Percentiles rank a stretch among this genome's conserved stretches.
phyloP scores from a whole-genome alignment of 2,113 vertebrate species.

The Coptodon bakossiorum region DNA sequence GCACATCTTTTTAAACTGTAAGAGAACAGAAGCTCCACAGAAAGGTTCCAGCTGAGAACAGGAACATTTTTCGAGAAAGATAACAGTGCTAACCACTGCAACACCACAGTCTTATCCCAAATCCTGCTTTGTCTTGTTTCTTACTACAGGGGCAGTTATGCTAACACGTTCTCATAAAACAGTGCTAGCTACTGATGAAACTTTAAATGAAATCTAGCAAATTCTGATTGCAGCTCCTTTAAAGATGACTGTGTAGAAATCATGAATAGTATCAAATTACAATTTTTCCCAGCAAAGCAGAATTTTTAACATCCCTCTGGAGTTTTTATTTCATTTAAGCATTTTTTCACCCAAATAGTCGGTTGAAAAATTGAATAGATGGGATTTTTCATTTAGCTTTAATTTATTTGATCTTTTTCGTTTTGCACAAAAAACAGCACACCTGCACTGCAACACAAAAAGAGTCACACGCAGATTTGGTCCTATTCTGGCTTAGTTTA shows the following conservation, averaged over 20 bases:
- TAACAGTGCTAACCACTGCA: background rate
- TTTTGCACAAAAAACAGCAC: background rate
- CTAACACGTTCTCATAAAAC: background rate
- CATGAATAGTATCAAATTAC: background rate
- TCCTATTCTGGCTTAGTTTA: conserved; percentile 40
- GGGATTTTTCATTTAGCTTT: background rate
- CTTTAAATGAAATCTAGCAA: background rate
- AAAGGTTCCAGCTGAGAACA: background rate
- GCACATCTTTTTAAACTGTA: background rate
- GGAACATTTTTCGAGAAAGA: background rate
- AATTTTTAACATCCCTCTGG: background rate
- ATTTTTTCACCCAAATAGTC: background rate
- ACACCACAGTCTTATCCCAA: background rate
- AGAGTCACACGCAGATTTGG: background rate
- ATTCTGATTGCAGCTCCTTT: background rate
- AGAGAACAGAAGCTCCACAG: background rate
- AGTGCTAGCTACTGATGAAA: background rate
- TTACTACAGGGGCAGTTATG: background rate
- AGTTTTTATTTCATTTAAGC: background rate
- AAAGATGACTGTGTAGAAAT: background rate
- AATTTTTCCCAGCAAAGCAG: background rate
- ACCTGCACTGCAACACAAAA: background rate
- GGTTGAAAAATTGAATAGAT: background rate
- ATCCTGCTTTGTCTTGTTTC: background rate
- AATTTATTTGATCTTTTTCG: background rate